Evolutionary conservation across 2,888 invertebrate species (phyloP), one percentile per base, ranked within the genome.

Genomic region (Brachynemurus nebulosus): DNA sequence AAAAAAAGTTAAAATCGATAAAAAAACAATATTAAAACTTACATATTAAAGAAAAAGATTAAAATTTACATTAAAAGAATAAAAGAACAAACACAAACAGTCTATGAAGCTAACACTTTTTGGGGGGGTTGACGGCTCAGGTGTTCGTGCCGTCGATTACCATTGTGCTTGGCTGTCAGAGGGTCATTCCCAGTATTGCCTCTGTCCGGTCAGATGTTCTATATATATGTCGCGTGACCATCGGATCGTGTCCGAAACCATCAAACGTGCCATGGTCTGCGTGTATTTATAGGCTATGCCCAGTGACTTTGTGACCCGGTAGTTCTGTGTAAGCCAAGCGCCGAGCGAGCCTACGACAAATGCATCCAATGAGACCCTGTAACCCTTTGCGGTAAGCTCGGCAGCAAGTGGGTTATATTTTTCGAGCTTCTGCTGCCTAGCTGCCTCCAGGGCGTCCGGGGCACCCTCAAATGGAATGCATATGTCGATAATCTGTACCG

Each of bases 171-270:
- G 35, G 2, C 12, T 7, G 12, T 7, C n/a, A n/a, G 6, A 6
- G 4, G 35, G 16, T 12, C 16, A 9, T n/a, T 7, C 39, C 11
- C n/a, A 14, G 41, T 49, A 56, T 42, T 59, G 57, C 1, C 51
- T 35, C 0, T 45, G 40, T 9, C 57, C 58, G 1, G 56, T 52
- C 5, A 59, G 47, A 42, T 59, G 58, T 20, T 59, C 55, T 3
- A 59, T 51, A 47, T 59, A 61, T 1, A 60, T 55, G 49, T 60
- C 57, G 3, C 58, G 43, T 6, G 53, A 53, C 58, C 58, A 58
- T 1, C 52, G 44, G 16, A 57, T 54, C 9, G 47, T 42, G 17
- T 59, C 57, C 1, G 52, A 52, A 1, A 57, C 52, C 48, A 56
- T 55, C 14, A 58, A 49, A 2, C 53, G 45, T 12, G 51, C 19